Percentiles rank a stretch among this genome's conserved stretches.
Conservation (phyloP, 2,113 vertebrate species). For the Excalfactoria chinensis region DNA sequence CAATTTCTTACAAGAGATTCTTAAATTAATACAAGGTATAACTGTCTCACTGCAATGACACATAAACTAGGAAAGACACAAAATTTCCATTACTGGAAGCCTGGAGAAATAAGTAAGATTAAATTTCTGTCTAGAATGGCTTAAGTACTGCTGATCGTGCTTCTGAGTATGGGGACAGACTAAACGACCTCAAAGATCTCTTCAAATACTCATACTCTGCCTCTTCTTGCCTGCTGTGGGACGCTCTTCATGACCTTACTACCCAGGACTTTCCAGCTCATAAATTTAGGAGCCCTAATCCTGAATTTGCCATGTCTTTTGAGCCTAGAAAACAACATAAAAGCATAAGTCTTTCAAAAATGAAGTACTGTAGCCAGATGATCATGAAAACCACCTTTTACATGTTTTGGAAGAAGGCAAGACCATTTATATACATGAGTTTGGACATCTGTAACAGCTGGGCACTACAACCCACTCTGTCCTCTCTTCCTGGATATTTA, state of each 20-base stretch:
- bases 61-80: neutral
- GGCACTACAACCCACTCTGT: neutral
- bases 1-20: fast-evolving
- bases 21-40: neutral
- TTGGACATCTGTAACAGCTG: fast-evolving
- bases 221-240: neutral
- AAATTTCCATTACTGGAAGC: neutral
- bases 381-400: fast-evolving
- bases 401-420: fast-evolving
- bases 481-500: neutral
- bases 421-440: fast-evolving
- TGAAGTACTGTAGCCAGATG: neutral
- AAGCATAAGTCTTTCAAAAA: neutral
- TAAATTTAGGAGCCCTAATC: fast-evolving
- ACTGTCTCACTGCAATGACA: neutral
- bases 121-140: neutral
- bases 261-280: neutral
- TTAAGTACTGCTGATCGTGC: neutral
- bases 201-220: neutral
- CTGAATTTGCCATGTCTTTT: neutral
- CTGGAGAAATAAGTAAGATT: neutral
- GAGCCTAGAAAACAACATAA: neutral
- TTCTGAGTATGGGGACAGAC: neutral
- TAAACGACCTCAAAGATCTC: neutral
- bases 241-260: neutral